Conservation (phyloP, 2,113 vertebrate genomes). For the Microtus richardsoni region DNA sequence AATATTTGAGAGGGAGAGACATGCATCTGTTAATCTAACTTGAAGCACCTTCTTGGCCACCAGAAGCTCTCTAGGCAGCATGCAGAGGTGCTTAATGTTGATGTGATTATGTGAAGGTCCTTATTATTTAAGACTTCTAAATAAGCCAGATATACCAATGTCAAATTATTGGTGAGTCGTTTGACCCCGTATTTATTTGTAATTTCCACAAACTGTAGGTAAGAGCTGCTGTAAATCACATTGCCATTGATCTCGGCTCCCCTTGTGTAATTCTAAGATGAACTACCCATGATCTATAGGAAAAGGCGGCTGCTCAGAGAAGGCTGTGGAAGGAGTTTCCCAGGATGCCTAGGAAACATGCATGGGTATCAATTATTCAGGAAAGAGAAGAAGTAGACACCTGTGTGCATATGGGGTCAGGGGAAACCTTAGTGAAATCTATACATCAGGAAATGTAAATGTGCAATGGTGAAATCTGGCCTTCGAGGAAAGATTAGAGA, state of each 20-base stretch:
- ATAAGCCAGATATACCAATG: constrained; percentile 81
- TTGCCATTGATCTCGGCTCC: constrained; percentile 80
- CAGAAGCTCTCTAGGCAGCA: constrained; percentile 70
- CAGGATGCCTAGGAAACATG: constrained; percentile 42
- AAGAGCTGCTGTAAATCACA: constrained; percentile 84
- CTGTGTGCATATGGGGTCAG: not conserved
- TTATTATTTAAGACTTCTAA: constrained; percentile 82
- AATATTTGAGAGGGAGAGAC: constrained; percentile 8
- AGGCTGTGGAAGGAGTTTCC: constrained; percentile 3
- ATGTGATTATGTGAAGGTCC: constrained; percentile 59
- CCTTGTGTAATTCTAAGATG: constrained; percentile 66
- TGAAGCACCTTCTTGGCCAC: constrained; percentile 63
- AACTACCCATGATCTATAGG: constrained; percentile 73
- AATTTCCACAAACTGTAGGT: constrained; percentile 83
- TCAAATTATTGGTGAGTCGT: constrained; percentile 80
- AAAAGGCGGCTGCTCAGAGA: constrained; percentile 65
- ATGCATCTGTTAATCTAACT: not conserved
- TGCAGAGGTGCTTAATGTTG: not conserved
- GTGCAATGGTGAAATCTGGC: not conserved
- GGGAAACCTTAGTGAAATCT: not conserved
- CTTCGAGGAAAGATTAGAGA: constrained; percentile 31
- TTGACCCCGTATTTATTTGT: constrained; percentile 86
- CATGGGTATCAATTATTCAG: constrained; percentile 27
- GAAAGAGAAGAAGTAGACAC: not conserved
- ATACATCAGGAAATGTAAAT: not conserved